Evolutionary conservation across 2,888 invertebrate genomes (phyloP).

Genomic region (Chymomyza amoena): DNA sequence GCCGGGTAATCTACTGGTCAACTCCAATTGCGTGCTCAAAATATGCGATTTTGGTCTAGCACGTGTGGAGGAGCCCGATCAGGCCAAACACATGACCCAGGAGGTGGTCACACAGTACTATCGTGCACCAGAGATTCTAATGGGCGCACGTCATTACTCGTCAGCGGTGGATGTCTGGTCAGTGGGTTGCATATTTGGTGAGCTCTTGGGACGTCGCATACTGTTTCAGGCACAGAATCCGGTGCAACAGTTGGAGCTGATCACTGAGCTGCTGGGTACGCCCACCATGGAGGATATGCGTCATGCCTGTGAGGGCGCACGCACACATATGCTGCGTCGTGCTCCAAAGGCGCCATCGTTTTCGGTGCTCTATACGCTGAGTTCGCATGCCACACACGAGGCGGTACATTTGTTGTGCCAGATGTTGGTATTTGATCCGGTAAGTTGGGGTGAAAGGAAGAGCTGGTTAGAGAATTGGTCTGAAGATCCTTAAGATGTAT

Average conservation of each 20-base stretch:
- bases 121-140: conserved; percentile 98
- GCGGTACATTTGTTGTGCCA: conserved; percentile 97
- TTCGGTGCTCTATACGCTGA: conserved; percentile 93
- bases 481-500: too few species aligned
- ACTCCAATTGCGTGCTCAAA: conserved; percentile 99
- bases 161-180: conserved; percentile 99
- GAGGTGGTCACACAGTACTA: conserved; percentile 99
- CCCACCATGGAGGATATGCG: conserved; percentile 97
- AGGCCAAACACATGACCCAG: conserved; percentile 97
- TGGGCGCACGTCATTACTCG: conserved; percentile 98
- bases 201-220: conserved; percentile 95
- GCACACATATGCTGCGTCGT: conserved; percentile 92
- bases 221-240: conserved; percentile 99
- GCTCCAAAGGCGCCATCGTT: conserved; percentile 93
- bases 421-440: conserved; percentile 99
- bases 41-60: conserved; percentile 99
- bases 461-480: too few species aligned
- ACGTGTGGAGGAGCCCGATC: conserved; percentile 96
- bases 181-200: conserved; percentile 99
- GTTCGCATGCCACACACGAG: conserved; percentile 96
- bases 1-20: conserved; percentile 98
- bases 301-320: conserved; percentile 97
- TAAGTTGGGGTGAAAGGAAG: conserved; percentile 79
- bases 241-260: conserved; percentile 97
- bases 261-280: conserved; percentile 97